phyloP scores from a whole-genome alignment of 2,797 vertebrate species.

The Ptychobarbus kaznakovi region DNA sequence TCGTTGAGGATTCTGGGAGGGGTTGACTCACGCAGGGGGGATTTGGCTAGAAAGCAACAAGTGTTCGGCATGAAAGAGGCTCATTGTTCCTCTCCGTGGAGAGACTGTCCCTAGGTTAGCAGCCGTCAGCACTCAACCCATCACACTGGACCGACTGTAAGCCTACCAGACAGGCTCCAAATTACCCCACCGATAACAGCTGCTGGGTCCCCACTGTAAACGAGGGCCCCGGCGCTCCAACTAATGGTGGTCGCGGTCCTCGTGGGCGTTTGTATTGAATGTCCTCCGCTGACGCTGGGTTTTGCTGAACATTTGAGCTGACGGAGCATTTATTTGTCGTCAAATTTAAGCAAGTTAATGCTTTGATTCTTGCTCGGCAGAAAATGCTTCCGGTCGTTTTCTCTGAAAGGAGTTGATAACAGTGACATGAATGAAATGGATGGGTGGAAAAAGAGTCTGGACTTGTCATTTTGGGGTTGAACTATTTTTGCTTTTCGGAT shows the following conservation, averaged over 20 bases:
- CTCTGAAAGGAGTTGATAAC: background rate
- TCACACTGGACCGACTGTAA: constrained; percentile 46
- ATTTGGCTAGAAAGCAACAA: constrained; percentile 49
- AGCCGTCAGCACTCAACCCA: constrained; percentile 43
- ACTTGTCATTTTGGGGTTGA: background rate
- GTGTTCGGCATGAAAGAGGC: constrained; percentile 53
- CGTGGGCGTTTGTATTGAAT: background rate
- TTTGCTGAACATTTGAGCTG: background rate
- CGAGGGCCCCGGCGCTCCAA: background rate
- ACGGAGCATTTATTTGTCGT: constrained; percentile 1
- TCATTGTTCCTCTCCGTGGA: constrained; percentile 47
- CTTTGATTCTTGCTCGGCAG: background rate
- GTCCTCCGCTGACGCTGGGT: background rate
- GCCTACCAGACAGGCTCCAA: constrained; percentile 3
- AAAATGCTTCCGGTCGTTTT: background rate
- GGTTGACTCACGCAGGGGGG: constrained; percentile 13
- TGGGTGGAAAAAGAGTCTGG: background rate
- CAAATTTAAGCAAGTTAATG: background rate
- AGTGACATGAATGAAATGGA: background rate
- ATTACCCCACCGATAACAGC: constrained; percentile 50
- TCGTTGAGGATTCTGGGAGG: constrained; percentile 23
- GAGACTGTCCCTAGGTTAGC: constrained; percentile 53
- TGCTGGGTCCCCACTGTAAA: constrained; percentile 37
- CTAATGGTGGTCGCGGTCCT: background rate
- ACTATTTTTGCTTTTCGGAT: background rate